Evolutionary conservation across 2,797 vertebrate genomes (phyloP), one percentile per base, ranked within the genome.

Genomic region (Zalophus californianus): DNA sequence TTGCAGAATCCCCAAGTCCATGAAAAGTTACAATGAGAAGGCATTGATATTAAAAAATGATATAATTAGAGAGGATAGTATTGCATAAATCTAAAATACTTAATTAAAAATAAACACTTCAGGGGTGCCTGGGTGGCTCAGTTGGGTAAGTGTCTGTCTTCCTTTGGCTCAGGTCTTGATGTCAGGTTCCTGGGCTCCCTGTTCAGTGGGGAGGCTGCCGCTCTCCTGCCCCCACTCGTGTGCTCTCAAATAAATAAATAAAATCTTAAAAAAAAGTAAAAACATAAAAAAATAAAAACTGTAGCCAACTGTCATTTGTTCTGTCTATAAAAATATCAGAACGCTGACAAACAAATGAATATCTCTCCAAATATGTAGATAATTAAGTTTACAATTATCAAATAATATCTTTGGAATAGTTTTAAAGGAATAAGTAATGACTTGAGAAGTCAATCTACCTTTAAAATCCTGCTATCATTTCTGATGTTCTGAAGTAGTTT

Each of bases 321-420:
- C n/a, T 52, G 13, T 66, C 25, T 70, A 48, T 27, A 35, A 5
- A 86, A 92, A 60, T 68, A 66, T 38, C 35, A 91, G 32, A 93
- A 85, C 16, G 48, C 56, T 62, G 62, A 64, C 2, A 60, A 77
- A 58, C 9, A 32, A 64, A 16, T 80, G 10, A 86, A 11, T 80
- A 16, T 72, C 13, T 73, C 29, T 91, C 15, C 44, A 91, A 91
- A 86, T 93, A 85, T 52, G 15, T 48, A 84, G 54, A 83, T 23
- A 68, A 48, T 58, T 54, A 82, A 23, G 23, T 72, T 92, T 50
- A 75, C 56, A 41, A 80, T 79, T 93, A 68, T 87, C 54, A 96
- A 90, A 89, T 86, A 89, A 72, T 68, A 83, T 79, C 4, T 88
- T 85, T 60, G 38, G 32, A 79, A 66, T 77, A 82, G 64, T 86